Percentiles rank a stretch among this genome's conserved stretches.
These are phyloP conservation scores for Drosophila atripex DNA, from an alignment of 2,888 invertebrate genomes.

Conservation along the genomic window DNA sequence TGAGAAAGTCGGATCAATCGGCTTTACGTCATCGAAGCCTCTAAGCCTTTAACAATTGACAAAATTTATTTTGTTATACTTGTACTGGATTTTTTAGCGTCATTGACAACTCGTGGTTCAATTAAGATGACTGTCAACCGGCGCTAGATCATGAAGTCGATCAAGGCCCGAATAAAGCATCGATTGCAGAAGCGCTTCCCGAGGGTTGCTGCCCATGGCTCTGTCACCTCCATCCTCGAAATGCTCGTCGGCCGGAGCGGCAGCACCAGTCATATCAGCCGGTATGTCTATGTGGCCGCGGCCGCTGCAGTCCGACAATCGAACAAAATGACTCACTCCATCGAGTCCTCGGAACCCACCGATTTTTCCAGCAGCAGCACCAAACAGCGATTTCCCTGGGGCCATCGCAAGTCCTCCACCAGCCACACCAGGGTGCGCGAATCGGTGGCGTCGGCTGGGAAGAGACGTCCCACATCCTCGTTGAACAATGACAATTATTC, in stretches of 20 bases:
- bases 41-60: background rate
- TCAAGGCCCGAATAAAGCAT: background rate
- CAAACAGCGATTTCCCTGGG: background rate
- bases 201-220: background rate
- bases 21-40: background rate
- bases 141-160: background rate
- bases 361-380: background rate
- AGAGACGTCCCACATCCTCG: background rate
- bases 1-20: background rate
- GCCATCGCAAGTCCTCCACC: background rate
- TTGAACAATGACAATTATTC: background rate
- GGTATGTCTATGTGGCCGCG: background rate
- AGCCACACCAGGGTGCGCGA: background rate
- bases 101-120: background rate
- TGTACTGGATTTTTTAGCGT: background rate
- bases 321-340: background rate
- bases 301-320: background rate
- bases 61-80: background rate
- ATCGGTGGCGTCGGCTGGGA: background rate
- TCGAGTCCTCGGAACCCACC: background rate
- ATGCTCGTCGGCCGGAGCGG: background rate
- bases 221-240: background rate
- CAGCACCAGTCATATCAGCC: background rate
- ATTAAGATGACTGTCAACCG: background rate
- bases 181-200: background rate